These are phyloP conservation scores for Gorilla gorilla DNA, from an alignment of 2,113 vertebrate genomes.

Conservation along the genomic window DNA sequence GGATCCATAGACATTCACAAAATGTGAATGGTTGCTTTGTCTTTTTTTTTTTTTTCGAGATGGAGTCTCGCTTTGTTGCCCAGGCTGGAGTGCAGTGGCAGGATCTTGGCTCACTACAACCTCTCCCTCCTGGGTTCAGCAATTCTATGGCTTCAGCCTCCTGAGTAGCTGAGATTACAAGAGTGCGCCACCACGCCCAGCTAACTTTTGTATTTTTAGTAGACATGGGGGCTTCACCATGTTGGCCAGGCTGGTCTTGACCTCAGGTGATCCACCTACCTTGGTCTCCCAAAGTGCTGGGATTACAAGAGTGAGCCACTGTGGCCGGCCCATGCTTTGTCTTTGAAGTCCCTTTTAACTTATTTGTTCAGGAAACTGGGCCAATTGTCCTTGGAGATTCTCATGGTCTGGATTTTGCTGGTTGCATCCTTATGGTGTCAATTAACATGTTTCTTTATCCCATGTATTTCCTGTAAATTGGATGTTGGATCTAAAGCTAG, in stretches of 20 bases:
- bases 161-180: background rate
- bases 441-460: no score
- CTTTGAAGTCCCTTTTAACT: no score
- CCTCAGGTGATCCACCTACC: no score
- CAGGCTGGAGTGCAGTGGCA: background rate
- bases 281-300: background rate
- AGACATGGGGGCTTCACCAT: background rate
- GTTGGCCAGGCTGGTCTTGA: background rate
- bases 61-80: background rate
- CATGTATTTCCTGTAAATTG: no score
- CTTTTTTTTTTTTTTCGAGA: background rate
- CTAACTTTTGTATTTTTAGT: background rate
- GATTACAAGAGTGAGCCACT: background rate
- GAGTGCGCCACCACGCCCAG: fast-evolving
- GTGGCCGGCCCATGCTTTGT: background rate
- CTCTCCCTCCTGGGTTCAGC: background rate
- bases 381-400: no score
- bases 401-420: no score
- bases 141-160: background rate
- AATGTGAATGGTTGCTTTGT: no score
- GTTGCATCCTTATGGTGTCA: no score
- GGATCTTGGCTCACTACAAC: background rate
- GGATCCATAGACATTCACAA: no score
- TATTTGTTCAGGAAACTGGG: no score
- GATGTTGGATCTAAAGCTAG: no score